Evolutionary conservation across 2,113 vertebrate genomes (phyloP).

Genomic region (Gracilinanus agilis): DNA sequence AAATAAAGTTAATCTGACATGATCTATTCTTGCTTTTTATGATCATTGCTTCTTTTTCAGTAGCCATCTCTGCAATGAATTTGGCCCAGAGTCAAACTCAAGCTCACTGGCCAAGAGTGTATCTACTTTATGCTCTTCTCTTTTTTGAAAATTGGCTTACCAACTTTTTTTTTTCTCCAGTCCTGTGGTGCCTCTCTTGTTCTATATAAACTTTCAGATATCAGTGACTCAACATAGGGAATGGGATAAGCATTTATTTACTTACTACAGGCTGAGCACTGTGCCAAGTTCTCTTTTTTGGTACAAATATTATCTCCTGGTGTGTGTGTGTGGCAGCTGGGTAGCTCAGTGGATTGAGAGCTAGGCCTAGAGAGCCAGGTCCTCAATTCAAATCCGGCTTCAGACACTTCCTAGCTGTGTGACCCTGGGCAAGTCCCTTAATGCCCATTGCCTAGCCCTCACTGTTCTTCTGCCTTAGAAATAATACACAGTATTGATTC

Average conservation of each 20-base stretch:
- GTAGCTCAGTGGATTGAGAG: too few species aligned
- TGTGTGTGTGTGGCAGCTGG: too few species aligned
- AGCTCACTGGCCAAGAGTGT: not conserved
- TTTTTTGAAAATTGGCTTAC: not conserved
- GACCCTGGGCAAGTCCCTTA: too few species aligned
- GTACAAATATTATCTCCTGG: not conserved
- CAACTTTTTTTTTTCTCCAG: not conserved
- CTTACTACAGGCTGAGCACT: slow-evolving; percentile 19
- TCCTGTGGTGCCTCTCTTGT: not conserved
- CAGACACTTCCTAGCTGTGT: too few species aligned
- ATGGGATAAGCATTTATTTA: not conserved
- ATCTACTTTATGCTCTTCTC: not conserved
- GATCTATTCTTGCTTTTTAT: not conserved
- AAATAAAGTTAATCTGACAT: not conserved
- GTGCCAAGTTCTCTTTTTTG: not conserved
- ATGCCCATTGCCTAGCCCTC: too few species aligned
- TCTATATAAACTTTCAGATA: not conserved
- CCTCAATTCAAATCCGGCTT: too few species aligned
- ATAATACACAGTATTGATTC: too few species aligned
- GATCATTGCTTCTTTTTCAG: not conserved
- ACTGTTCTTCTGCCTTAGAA: too few species aligned
- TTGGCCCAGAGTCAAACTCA: not conserved
- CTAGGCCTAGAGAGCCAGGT: too few species aligned
- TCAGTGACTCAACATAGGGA: not conserved
- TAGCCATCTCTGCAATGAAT: not conserved